phyloP scores from a whole-genome alignment of 2,113 vertebrate species.

The Platichthys flesus region DNA sequence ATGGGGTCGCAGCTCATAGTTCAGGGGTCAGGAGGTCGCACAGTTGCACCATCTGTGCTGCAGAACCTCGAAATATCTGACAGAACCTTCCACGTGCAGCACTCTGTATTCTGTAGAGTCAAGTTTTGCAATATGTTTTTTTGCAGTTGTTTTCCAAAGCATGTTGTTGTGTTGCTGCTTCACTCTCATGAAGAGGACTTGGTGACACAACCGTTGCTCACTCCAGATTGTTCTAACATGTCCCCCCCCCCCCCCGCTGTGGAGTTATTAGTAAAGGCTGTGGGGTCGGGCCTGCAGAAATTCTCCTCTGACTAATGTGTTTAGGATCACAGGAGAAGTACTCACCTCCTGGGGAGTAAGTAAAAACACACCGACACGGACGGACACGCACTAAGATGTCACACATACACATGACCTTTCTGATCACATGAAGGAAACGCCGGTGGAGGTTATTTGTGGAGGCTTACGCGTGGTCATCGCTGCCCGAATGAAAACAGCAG shows the following conservation, averaged over 20 bases:
- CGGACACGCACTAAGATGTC: constrained; percentile 32
- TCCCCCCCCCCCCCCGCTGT: constrained; percentile 46
- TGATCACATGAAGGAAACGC: constrained; percentile 37
- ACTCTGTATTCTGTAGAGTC: not conserved
- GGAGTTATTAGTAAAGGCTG: constrained; percentile 41
- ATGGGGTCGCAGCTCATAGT: constrained; percentile 58
- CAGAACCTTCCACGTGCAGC: not conserved
- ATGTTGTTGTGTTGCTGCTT: not conserved
- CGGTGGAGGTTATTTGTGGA: constrained; percentile 55
- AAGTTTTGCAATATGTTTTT: not conserved
- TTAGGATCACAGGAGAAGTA: constrained; percentile 34
- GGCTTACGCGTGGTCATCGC: constrained; percentile 30
- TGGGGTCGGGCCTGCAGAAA: constrained; percentile 21
- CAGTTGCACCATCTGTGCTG: constrained; percentile 58
- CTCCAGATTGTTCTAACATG: constrained; percentile 26
- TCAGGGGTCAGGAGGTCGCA: constrained; percentile 61
- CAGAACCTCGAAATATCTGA: constrained; percentile 52
- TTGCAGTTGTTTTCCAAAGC: too few relatives aligned
- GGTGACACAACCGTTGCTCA: not conserved
- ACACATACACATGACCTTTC: constrained; percentile 23
- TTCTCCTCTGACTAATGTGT: constrained; percentile 39
- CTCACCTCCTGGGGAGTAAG: constrained; percentile 53
- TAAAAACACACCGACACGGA: constrained; percentile 34
- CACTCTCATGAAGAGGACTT: constrained; percentile 1
- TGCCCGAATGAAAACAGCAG: constrained; percentile 45